Evolutionary conservation across 2,888 invertebrate species (phyloP).

Genomic region (Cheilosia vulpina): DNA sequence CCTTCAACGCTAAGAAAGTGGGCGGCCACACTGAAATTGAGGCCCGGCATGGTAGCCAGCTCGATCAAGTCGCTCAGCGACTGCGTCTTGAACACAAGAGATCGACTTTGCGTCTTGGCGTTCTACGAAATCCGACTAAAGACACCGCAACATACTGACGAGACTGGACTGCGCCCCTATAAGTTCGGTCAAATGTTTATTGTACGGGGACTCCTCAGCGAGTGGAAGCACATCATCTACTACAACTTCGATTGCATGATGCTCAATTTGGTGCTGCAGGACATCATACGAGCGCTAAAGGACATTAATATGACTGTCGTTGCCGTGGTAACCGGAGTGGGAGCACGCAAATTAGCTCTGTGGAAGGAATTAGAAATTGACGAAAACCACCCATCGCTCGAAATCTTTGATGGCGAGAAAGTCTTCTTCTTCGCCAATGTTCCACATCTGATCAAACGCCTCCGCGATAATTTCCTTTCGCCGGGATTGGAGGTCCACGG

Average conservation of each 20-base stretch:
- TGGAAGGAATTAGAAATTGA: constrained; percentile 30
- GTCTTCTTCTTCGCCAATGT: constrained; percentile 45
- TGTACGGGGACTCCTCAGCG: constrained; percentile 19
- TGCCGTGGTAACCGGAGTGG: constrained; percentile 39
- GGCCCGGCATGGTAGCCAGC: constrained; percentile 37
- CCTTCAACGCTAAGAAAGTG: constrained; percentile 38
- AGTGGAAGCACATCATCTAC: constrained; percentile 46
- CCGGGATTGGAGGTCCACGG: constrained; percentile 8
- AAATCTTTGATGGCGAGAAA: constrained; percentile 22
- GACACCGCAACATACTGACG: neutral
- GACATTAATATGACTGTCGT: constrained; percentile 36
- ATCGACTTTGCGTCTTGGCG: constrained; percentile 38
- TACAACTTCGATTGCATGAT: constrained; percentile 55
- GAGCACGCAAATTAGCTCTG: constrained; percentile 21
- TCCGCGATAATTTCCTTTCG: constrained; percentile 32
- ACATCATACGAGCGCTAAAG: constrained; percentile 21
- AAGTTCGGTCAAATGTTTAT: constrained; percentile 45
- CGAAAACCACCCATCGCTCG: constrained; percentile 7
- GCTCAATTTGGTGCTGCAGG: constrained; percentile 22
- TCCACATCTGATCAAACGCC: constrained; percentile 43
- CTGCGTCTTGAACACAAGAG: neutral
- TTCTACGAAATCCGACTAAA: constrained; percentile 43
- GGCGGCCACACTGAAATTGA: constrained; percentile 25
- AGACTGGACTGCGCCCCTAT: constrained; percentile 28
- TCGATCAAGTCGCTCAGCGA: neutral